Evolutionary conservation across 2,888 invertebrate species (phyloP).

Genomic region (Oscheius onirici): DNA sequence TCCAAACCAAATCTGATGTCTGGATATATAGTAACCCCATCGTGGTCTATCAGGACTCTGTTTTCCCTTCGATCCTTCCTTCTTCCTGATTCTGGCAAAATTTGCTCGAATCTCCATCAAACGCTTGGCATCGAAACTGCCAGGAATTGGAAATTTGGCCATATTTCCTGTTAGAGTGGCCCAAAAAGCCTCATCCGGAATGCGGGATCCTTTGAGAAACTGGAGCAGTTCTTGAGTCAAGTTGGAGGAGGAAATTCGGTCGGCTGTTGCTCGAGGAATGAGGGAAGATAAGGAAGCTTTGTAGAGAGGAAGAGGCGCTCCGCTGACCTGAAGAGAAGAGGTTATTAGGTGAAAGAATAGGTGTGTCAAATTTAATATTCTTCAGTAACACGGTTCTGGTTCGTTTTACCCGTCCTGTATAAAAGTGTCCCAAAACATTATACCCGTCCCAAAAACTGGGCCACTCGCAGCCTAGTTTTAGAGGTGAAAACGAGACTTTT

Average conservation of each 20-base stretch:
- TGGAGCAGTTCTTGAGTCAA: constrained; percentile 35
- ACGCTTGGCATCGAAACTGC: constrained; percentile 33
- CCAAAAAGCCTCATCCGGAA: constrained; percentile 54
- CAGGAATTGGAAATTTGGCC: constrained; percentile 40
- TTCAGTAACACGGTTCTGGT: no score
- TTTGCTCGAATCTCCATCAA: constrained; percentile 16
- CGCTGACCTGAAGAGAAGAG: constrained; percentile 37
- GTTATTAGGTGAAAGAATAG: no score
- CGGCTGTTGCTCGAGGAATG: constrained; percentile 41
- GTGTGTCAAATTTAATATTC: no score
- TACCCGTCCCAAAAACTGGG: no score
- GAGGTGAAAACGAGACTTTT: no score
- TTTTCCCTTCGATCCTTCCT: not conserved
- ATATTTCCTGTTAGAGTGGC: constrained; percentile 40
- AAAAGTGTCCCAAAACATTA: no score
- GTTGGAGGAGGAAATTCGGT: constrained; percentile 31
- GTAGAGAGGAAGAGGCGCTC: constrained; percentile 41
- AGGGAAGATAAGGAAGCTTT: constrained; percentile 48
- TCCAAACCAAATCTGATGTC: constrained; percentile 20
- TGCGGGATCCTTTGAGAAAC: constrained; percentile 38
- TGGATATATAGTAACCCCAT: constrained; percentile 40
- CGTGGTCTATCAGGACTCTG: not conserved
- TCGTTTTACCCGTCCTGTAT: no score
- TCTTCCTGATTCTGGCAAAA: not conserved
- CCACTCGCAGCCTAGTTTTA: no score